A percentile compares a stretch with the other conserved stretches of the same genome.
These are phyloP conservation scores for Drosophila tanythrix DNA, from an alignment of 2,888 invertebrate species.

Conservation along the genomic window DNA sequence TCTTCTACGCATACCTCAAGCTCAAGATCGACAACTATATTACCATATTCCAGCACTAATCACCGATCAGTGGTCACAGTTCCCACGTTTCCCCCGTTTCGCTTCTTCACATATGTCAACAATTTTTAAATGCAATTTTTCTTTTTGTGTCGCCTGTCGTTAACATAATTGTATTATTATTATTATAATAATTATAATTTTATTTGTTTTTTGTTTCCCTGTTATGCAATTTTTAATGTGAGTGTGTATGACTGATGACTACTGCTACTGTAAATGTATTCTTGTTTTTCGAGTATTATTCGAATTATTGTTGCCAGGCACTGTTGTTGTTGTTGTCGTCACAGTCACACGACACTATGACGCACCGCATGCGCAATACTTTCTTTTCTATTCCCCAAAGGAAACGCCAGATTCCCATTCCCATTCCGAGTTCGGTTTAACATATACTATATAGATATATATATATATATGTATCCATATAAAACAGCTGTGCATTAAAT, in stretches of 20 bases:
- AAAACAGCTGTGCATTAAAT: slow-evolving; percentile 36
- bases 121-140: slow-evolving; percentile 30
- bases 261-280: slow-evolving; percentile 47
- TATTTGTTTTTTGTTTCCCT: slow-evolving; percentile 33
- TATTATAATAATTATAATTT: slow-evolving; percentile 32
- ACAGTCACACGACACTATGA: slow-evolving; percentile 14
- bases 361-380: background rate
- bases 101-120: slow-evolving; percentile 13
- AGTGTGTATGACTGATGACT: slow-evolving; percentile 41
- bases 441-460: slow-evolving; percentile 10
- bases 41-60: slow-evolving; percentile 90
- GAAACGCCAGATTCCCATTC: slow-evolving; percentile 11
- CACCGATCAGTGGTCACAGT: background rate
- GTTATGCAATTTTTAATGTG: slow-evolving; percentile 72
- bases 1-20: slow-evolving; percentile 99
- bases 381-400: slow-evolving; percentile 10
- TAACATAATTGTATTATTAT: slow-evolving; percentile 14
- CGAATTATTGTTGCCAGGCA: slow-evolving; percentile 17
- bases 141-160: slow-evolving; percentile 34
- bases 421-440: slow-evolving; percentile 45
- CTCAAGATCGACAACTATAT: slow-evolving; percentile 99
- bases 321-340: slow-evolving; percentile 8
- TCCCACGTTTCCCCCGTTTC: background rate
- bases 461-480: background rate
- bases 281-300: slow-evolving; percentile 65